phyloP scores from a whole-genome alignment of 2,113 vertebrate species.

The Syngnathus scovelli region DNA sequence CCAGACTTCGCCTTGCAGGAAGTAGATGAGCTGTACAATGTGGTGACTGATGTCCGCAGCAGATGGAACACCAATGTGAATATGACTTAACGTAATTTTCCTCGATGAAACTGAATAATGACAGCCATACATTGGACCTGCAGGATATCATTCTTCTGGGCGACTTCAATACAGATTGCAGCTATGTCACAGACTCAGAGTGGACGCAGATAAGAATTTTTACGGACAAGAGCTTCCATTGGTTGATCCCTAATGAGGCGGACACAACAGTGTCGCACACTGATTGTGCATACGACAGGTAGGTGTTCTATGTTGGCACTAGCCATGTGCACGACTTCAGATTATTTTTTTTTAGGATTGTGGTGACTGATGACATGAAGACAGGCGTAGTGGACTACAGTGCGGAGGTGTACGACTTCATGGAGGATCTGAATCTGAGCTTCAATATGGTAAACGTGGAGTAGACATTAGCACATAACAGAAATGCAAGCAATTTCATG shows the following conservation, averaged over 20 bases:
- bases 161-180: constrained; percentile 85
- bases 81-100: background rate
- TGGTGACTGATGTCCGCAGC: constrained; percentile 71
- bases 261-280: constrained; percentile 83
- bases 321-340: background rate
- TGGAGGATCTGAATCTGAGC: constrained; percentile 67
- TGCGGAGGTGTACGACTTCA: constrained; percentile 74
- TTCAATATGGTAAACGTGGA: constrained; percentile 67
- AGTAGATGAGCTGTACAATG: constrained; percentile 77
- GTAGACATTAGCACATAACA: background rate
- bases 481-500: background rate
- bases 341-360: constrained; percentile 70
- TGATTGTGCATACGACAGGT: constrained; percentile 85
- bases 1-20: constrained; percentile 71
- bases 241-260: constrained; percentile 74
- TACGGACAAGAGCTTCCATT: constrained; percentile 78
- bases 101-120: background rate
- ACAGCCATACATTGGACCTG: background rate
- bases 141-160: constrained; percentile 88
- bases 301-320: background rate
- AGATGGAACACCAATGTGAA: constrained; percentile 80
- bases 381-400: constrained; percentile 67
- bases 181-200: constrained; percentile 67
- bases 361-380: constrained; percentile 73
- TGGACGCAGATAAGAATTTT: constrained; percentile 79